phyloP scores from a whole-genome alignment of 1,140 invertebrate genomes.

The Eueides isabella region DNA sequence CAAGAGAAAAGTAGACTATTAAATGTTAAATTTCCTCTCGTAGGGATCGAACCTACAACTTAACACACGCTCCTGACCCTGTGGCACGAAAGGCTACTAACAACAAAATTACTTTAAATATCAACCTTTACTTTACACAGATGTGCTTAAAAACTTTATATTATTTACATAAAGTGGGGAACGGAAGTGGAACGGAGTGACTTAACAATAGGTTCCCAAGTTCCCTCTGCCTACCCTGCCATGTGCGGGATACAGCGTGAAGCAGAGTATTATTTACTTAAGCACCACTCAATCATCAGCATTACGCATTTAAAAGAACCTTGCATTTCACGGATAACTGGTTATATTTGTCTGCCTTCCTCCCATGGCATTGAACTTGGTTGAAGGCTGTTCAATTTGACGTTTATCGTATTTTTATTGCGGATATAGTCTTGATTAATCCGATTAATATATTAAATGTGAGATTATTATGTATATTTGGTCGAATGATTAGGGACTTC shows the following conservation, averaged over 20 bases:
- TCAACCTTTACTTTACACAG: background rate
- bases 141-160: no score
- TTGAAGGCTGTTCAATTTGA: slow-evolving; percentile 36
- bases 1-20: no score
- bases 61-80: no score
- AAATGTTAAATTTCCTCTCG: no score
- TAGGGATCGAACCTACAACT: no score
- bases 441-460: background rate
- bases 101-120: no score
- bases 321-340: slow-evolving; percentile 13
- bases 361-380: slow-evolving; percentile 44
- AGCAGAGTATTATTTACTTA: background rate
- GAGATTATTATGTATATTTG: background rate
- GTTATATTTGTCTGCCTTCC: slow-evolving; percentile 10
- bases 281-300: slow-evolving; percentile 4
- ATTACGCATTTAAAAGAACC: background rate
- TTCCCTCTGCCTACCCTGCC: no score
- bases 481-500: background rate
- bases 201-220: no score
- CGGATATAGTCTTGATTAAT: slow-evolving; percentile 24
- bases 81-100: no score
- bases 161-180: no score
- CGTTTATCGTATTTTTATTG: slow-evolving; percentile 31
- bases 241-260: no score
- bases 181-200: no score